Conservation (phyloP, 2,797 vertebrate species). For the Menidia menidia region DNA sequence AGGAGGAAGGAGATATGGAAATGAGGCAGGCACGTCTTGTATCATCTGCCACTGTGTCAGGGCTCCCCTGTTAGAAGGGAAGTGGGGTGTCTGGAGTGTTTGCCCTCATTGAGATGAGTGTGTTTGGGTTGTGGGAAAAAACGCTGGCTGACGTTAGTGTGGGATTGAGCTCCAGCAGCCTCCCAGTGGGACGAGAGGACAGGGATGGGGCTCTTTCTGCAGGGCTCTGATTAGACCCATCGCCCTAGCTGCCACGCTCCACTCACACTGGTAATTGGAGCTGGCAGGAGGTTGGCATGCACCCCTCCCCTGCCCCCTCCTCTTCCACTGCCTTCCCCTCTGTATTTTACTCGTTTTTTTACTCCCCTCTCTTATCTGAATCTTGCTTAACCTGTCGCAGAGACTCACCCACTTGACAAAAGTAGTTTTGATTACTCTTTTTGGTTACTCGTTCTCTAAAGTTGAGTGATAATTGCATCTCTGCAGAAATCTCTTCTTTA, state of each 20-base stretch:
- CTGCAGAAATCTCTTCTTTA: conserved; percentile 21
- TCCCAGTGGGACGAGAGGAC: conserved; percentile 78
- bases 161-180: conserved; percentile 73
- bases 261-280: conserved; percentile 85
- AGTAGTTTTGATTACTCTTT: conserved; percentile 33
- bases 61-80: conserved; percentile 56
- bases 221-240: conserved; percentile 85
- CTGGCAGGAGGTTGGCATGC: conserved; percentile 85
- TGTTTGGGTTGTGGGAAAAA: conserved; percentile 66
- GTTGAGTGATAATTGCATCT: conserved; percentile 40
- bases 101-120: conserved; percentile 65
- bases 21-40: conserved; percentile 39
- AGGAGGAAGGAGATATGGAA: conserved; percentile 42
- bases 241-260: conserved; percentile 81
- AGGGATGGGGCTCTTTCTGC: conserved; percentile 82
- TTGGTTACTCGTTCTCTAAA: conserved; percentile 31
- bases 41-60: conserved; percentile 52
- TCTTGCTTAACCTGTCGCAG: conserved; percentile 53
- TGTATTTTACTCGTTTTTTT: conserved; percentile 37
- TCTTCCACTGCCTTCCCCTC: conserved; percentile 39
- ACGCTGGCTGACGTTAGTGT: conserved; percentile 60
- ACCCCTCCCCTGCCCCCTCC: conserved; percentile 58
- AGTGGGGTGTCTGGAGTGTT: conserved; percentile 67
- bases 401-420: conserved; percentile 37
- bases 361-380: conserved; percentile 47